A percentile compares a stretch with the other conserved stretches of the same genome.
Conservation (phyloP, 1,140 invertebrate species). For the Drosophila athabasca region DNA sequence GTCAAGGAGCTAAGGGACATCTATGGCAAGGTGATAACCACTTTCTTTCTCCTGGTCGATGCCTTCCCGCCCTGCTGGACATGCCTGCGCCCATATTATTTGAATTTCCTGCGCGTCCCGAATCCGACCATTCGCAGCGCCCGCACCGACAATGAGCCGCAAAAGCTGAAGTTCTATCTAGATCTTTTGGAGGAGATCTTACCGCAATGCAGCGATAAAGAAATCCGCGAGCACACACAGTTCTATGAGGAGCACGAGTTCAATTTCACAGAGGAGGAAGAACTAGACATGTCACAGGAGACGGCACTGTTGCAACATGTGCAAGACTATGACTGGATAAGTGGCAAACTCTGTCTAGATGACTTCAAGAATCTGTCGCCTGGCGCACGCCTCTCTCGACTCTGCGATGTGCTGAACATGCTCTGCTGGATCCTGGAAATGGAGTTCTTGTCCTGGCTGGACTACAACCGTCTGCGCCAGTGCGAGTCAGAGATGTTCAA, state of each 20-base stretch:
- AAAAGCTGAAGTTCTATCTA: slow-evolving; percentile 54
- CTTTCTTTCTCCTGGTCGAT: slow-evolving; percentile 54
- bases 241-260: slow-evolving; percentile 30
- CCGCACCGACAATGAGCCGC: slow-evolving; percentile 1
- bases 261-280: slow-evolving; percentile 48
- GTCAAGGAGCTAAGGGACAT: slow-evolving; percentile 35
- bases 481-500: slow-evolving; percentile 60
- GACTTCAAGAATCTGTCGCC: slow-evolving; percentile 59
- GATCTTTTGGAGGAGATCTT: slow-evolving; percentile 51
- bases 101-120: slow-evolving; percentile 52
- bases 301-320: slow-evolving; percentile 47
- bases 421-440: slow-evolving; percentile 53
- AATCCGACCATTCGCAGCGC: not conserved
- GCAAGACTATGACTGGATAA: slow-evolving; percentile 65
- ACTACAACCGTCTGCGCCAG: slow-evolving; percentile 62
- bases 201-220: slow-evolving; percentile 43
- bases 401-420: slow-evolving; percentile 60
- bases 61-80: slow-evolving; percentile 71
- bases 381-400: slow-evolving; percentile 44
- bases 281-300: slow-evolving; percentile 45
- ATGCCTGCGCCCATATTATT: slow-evolving; percentile 59
- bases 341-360: slow-evolving; percentile 57
- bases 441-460: slow-evolving; percentile 64
- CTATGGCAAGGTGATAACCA: slow-evolving; percentile 51
- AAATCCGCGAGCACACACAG: slow-evolving; percentile 31